Evolutionary conservation across 1,140 invertebrate genomes (phyloP).

Genomic region (Pachyrhynchus sulphureomaculatus): DNA sequence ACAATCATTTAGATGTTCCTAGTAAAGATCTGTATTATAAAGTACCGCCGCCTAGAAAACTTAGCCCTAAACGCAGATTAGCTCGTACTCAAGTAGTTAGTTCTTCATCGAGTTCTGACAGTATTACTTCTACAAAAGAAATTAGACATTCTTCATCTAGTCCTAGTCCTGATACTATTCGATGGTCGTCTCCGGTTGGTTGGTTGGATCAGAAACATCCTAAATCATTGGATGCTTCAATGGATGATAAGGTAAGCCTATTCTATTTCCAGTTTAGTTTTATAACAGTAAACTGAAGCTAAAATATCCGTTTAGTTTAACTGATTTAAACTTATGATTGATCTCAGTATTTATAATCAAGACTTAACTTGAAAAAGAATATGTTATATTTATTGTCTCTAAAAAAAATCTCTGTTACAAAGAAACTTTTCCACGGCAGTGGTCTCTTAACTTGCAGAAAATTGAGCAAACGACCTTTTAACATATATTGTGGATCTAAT

Average conservation of each 20-base stretch:
- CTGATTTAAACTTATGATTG: too few relatives aligned
- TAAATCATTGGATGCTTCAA: slow-evolving; percentile 44
- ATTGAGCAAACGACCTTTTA: too few relatives aligned
- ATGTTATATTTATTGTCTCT: too few relatives aligned
- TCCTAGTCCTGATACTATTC: slow-evolving; percentile 46
- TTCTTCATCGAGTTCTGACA: slow-evolving; percentile 57
- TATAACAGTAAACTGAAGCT: neutral
- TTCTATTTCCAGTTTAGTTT: neutral
- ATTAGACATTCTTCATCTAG: slow-evolving; percentile 44
- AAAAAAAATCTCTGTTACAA: too few relatives aligned
- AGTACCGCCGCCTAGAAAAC: slow-evolving; percentile 50
- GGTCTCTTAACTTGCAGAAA: too few relatives aligned
- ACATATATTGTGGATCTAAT: too few relatives aligned
- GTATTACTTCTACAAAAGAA: slow-evolving; percentile 52
- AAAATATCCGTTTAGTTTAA: neutral
- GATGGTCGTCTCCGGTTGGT: slow-evolving; percentile 45
- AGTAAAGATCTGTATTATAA: slow-evolving; percentile 40
- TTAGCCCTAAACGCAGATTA: slow-evolving; percentile 55
- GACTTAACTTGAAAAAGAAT: too few relatives aligned
- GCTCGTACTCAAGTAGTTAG: slow-evolving; percentile 52
- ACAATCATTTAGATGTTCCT: slow-evolving; percentile 52
- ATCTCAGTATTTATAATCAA: too few relatives aligned
- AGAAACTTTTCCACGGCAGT: too few relatives aligned
- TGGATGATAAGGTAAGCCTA: slow-evolving; percentile 50
- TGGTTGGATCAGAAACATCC: slow-evolving; percentile 42